A percentile compares a stretch with the other conserved stretches of the same genome.
Evolutionary conservation across 1,140 invertebrate genomes (phyloP).

Genomic region (Aphelenchoides fujianensis): DNA sequence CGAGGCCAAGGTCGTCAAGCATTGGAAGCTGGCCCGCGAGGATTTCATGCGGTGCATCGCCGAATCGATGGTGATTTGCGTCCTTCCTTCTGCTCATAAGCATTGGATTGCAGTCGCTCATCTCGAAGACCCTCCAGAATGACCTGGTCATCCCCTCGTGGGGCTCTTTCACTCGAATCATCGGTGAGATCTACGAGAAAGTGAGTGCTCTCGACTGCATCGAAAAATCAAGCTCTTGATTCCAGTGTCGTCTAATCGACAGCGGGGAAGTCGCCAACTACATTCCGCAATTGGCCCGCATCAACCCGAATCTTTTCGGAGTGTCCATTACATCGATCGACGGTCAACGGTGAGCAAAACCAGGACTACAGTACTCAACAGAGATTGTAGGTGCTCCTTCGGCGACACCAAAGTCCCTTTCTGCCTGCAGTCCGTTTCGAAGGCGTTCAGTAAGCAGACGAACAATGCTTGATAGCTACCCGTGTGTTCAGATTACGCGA

Average conservation of each 20-base stretch:
- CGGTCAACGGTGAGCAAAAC: conserved; percentile 61
- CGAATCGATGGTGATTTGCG: too few relatives aligned
- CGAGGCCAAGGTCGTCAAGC: conserved; percentile 49
- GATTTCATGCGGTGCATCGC: conserved; percentile 39
- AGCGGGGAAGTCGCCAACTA: conserved; percentile 59
- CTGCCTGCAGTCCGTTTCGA: neutral
- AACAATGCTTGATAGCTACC: too few relatives aligned
- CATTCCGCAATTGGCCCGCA: conserved; percentile 58
- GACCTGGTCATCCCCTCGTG: conserved; percentile 46
- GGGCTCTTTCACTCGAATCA: conserved; percentile 36
- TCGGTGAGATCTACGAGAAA: conserved; percentile 44
- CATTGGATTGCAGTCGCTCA: conserved; percentile 37
- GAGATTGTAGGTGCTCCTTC: conserved; percentile 5
- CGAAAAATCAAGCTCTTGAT: too few relatives aligned
- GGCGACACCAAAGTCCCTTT: neutral
- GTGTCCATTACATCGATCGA: conserved; percentile 66
- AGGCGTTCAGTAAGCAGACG: conserved; percentile 66
- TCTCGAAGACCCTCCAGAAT: conserved; percentile 49
- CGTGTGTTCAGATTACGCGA: too few relatives aligned
- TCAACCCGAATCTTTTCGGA: conserved; percentile 64
- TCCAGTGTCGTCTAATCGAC: too few relatives aligned
- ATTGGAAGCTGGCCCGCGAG: conserved; percentile 47
- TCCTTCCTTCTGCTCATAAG: too few relatives aligned
- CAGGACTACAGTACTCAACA: neutral
- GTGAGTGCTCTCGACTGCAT: conserved; percentile 21